Evolutionary conservation across 2,888 invertebrate species (phyloP), one percentile per base, ranked within the genome.

Genomic region (Drosophila tripunctata): DNA sequence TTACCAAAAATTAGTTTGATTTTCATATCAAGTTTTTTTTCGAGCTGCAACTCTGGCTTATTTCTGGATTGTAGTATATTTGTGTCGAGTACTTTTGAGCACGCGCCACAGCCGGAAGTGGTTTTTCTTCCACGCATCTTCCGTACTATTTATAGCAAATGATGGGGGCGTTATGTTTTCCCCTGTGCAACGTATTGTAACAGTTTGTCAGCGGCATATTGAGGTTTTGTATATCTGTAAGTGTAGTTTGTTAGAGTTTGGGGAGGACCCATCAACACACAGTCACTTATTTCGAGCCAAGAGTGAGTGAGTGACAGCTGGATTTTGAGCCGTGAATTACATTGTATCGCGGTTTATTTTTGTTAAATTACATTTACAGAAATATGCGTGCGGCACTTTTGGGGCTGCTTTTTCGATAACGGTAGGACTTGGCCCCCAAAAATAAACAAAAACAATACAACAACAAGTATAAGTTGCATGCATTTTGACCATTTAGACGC

Each of bases 51-150:
- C 55, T 24, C 43, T 62, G 61, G 47, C 71, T 61, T 75, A 67
- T 62, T 67, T 55, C 30, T 12, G 27, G 19, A 38, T n/a, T n/a
- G n/a, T n/a, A n/a, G n/a, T n/a, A n/a, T 30, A 2, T 19, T 27
- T 43, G 8, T 15, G 19, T 30, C 54, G 48, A 74, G 66, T 76
- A 72, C 61, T 63, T 67, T 60, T 60, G 62, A 73, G 85, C 83
- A 87, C 83, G 83, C 83, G 83, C 74, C 86, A 69, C 55, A 55
- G 51, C 76, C 88, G 83, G 88, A 83, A 85, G 72, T 85, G 76
- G 64, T 61, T 80, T 58, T 67, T 10, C 8, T 10, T 60, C 56
- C 51, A 47, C 55, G 47, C 62, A 73, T 73, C 51, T 36, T 57
- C 19, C 8, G 35, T 15, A 45, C 52, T 76, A 85, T 78, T 67